Evolutionary conservation across 2,797 vertebrate species (phyloP).

Genomic region (Ibycter americanus): DNA sequence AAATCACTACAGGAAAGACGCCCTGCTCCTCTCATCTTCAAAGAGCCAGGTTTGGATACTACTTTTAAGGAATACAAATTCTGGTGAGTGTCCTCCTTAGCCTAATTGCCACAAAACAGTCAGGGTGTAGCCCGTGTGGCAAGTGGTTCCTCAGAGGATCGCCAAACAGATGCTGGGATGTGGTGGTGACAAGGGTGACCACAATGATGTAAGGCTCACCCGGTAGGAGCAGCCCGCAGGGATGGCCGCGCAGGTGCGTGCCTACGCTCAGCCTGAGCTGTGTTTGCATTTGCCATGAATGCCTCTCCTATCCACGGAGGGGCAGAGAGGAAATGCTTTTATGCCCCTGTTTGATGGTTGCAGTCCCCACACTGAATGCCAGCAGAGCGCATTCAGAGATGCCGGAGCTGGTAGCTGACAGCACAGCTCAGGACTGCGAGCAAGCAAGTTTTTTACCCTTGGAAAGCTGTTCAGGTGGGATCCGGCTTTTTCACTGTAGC

Average conservation of each 20-base stretch:
- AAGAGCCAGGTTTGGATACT: constrained; percentile 25
- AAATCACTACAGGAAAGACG: neutral
- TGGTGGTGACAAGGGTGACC: neutral
- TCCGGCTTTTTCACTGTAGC: neutral
- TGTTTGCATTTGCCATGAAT: neutral
- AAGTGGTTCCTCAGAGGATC: neutral
- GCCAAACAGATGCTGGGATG: neutral
- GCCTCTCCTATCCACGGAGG: neutral
- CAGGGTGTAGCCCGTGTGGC: neutral
- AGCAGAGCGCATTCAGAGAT: neutral
- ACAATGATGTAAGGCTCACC: neutral
- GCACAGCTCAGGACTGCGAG: neutral
- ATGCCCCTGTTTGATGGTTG: neutral
- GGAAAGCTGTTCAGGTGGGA: neutral
- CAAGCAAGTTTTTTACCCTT: neutral
- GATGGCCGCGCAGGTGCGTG: neutral
- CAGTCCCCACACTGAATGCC: neutral
- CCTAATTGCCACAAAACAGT: neutral
- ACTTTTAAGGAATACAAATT: neutral
- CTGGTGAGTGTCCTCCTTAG: neutral
- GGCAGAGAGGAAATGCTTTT: neutral
- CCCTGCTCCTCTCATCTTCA: constrained; percentile 14
- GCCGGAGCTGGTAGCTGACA: neutral
- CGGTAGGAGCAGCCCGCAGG: neutral
- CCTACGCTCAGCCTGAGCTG: neutral